These are phyloP conservation scores for Hemistola chrysoprasaria DNA, from an alignment of 2,888 invertebrate species.

Conservation along the genomic window DNA sequence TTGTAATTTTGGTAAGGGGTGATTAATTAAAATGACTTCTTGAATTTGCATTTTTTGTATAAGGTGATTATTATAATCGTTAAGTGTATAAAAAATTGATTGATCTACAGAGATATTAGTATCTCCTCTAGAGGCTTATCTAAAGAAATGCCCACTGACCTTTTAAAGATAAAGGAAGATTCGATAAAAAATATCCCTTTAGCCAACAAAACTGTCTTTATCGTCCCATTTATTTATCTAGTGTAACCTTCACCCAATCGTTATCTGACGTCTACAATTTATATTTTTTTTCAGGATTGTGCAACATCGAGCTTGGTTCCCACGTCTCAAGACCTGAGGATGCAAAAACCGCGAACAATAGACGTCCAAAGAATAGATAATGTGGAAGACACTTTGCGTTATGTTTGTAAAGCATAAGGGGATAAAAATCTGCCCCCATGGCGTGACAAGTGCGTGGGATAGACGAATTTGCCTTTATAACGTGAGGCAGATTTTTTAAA, in stretches of 20 bases:
- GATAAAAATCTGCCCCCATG: constrained; percentile 52
- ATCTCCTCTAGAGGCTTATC: too few relatives aligned
- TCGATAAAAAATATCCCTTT: constrained; percentile 2
- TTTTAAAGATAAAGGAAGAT: background rate
- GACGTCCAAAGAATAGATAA: constrained; percentile 42
- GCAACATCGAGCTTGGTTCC: constrained; percentile 39
- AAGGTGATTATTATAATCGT: background rate
- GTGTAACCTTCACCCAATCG: constrained; percentile 4
- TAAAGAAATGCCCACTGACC: background rate
- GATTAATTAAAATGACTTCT: constrained; percentile 30
- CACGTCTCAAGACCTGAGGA: constrained; percentile 55
- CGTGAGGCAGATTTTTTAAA: constrained; percentile 13
- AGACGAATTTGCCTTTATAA: constrained; percentile 34
- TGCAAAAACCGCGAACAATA: constrained; percentile 56
- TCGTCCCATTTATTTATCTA: constrained; percentile 4
- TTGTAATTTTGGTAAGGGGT: constrained; percentile 39
- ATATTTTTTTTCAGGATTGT: constrained; percentile 41
- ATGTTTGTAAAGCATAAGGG: constrained; percentile 40
- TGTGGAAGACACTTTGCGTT: constrained; percentile 54
- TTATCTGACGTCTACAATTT: constrained; percentile 28
- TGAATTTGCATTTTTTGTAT: constrained; percentile 11
- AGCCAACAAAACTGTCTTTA: constrained; percentile 1
- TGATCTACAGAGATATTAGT: background rate
- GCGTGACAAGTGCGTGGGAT: constrained; percentile 68
- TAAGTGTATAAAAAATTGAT: background rate